phyloP scores from a whole-genome alignment of 2,113 vertebrate species.

The Burhinus bistriatus region DNA sequence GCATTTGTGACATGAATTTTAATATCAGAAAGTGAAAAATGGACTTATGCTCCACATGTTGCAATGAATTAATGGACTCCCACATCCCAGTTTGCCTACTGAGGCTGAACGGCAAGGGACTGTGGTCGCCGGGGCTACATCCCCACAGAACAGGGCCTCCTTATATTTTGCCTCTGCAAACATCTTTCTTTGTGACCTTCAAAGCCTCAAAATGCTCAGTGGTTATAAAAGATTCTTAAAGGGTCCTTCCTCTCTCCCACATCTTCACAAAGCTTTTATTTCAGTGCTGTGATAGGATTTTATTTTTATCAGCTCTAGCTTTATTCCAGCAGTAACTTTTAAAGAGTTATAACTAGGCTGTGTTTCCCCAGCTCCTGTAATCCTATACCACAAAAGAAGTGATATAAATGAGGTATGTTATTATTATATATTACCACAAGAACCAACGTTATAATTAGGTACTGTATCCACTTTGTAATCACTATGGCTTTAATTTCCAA shows the following conservation, averaged over 20 bases:
- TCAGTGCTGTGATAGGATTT: constrained; percentile 2
- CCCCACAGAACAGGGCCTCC: not conserved
- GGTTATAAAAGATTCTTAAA: not conserved
- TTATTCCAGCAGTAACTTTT: constrained; percentile 17
- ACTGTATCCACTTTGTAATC: constrained; percentile 29
- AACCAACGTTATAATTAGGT: constrained; percentile 19
- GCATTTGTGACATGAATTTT: not conserved
- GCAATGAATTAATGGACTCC: not conserved
- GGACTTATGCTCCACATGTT: not conserved
- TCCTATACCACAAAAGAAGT: constrained; percentile 18
- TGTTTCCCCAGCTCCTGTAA: not conserved
- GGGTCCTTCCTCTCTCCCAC: not conserved
- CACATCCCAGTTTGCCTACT: not conserved
- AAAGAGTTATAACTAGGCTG: constrained; percentile 13
- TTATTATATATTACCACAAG: constrained; percentile 36
- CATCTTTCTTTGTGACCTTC: not conserved
- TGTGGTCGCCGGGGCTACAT: fast-evolving
- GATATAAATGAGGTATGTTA: constrained; percentile 37
- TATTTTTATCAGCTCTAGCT: constrained; percentile 15
- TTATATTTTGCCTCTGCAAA: not conserved
- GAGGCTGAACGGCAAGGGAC: not conserved
- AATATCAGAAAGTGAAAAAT: not conserved
- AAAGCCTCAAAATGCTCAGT: not conserved
- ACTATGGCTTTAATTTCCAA: constrained; percentile 47
- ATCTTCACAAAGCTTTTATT: constrained; percentile 24